Base-by-base conservation (phyloP, 2,113 vertebrate species). In the Pica pica region DNA sequence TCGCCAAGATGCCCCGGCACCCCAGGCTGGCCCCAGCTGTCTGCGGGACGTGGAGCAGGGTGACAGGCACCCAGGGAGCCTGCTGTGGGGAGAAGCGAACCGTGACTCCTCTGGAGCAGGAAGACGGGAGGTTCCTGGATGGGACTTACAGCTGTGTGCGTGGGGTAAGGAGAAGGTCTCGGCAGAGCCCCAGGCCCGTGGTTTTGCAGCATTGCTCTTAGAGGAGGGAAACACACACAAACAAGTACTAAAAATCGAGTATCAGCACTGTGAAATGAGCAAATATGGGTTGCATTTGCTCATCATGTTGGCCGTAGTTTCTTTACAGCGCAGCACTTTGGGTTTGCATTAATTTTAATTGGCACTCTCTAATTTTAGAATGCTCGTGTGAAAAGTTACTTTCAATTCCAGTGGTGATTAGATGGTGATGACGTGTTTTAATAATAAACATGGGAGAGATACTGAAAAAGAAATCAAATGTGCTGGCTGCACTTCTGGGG, bases 331-430 rank as follows among this genome's bases (percentile, higher is more conserved):
- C 61, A 26, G 63, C 41, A 9, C 77, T 88, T 87, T 5, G 28
- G 33, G 26, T 81, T 87, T 89, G 63, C 26, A 18, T 69, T 89
- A 44, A 41, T 94, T 95, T 92, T 82, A 77, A 80, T 77, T 0
- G 30, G 23, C 0, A 10, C 26, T 69, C 42, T 94, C 84, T 95
- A 75, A 77, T 94, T 94, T 95, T 95, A 86, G 81, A 93, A 55
- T 77, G 81, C 83, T 93, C 80, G 86, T 73, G 74, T 94, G 90
- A 67, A 81, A 93, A 96, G 71, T 94, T 90, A n/a, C 80, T 87
- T 91, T 90, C 53, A 70, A 16, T 90, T 95, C 89, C 37, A 93
- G 16, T 15, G 15, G 75, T 61, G 73, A 93, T 91, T 92, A 76
- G 56, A 47, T 55, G 68, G 71, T 16, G 60, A 75, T 93, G 90